A percentile compares a stretch with the other conserved stretches of the same genome.
phyloP scores from a whole-genome alignment of 2,888 invertebrate genomes.

The Cistogaster globosa region DNA sequence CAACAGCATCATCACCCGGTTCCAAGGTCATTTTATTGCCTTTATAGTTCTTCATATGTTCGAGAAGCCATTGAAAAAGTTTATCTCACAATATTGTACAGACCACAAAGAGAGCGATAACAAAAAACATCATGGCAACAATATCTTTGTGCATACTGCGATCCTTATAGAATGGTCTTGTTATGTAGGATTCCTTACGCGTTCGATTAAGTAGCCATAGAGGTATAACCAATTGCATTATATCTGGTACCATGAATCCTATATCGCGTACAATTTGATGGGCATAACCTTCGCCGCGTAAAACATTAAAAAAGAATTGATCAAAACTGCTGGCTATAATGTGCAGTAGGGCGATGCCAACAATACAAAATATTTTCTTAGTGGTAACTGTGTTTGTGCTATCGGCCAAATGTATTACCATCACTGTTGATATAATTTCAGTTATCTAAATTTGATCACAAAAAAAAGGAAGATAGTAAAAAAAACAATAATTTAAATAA shows the following conservation, averaged over 20 bases:
- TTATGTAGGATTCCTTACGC: conserved; percentile 80
- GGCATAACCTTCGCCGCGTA: conserved; percentile 86
- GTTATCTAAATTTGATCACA: conserved; percentile 82
- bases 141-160: conserved; percentile 81
- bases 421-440: conserved; percentile 85
- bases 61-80: conserved; percentile 74
- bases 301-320: conserved; percentile 86
- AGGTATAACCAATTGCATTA: conserved; percentile 86
- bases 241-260: conserved; percentile 87
- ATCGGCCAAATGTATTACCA: conserved; percentile 85
- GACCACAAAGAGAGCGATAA: conserved; percentile 81
- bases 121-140: conserved; percentile 81
- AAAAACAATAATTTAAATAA: background rate
- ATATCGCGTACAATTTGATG: conserved; percentile 88
- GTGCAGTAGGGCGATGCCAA: conserved; percentile 86
- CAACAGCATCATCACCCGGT: conserved; percentile 75
- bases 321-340: conserved; percentile 86
- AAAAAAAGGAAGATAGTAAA: background rate
- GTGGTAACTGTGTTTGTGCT: conserved; percentile 84
- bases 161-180: conserved; percentile 82
- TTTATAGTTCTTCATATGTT: conserved; percentile 72
- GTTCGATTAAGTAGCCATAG: conserved; percentile 83
- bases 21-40: conserved; percentile 73
- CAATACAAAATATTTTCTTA: conserved; percentile 85
- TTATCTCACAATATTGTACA: conserved; percentile 82